phyloP scores from a whole-genome alignment of 2,888 invertebrate genomes.

The Apomyelois bistriatella region DNA sequence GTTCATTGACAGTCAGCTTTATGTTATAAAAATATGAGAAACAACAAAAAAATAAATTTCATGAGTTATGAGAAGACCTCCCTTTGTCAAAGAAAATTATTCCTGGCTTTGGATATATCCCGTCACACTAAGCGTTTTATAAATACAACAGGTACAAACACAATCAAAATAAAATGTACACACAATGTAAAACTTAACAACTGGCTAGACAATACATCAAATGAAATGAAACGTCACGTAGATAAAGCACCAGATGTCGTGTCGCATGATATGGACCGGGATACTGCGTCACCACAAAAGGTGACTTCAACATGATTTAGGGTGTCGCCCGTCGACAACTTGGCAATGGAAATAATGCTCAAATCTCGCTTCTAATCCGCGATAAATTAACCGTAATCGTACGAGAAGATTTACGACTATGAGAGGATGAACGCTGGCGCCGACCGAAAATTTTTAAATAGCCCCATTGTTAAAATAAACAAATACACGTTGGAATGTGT shows the following conservation, averaged over 20 bases:
- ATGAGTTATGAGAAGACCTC: no score
- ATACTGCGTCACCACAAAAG: neutral
- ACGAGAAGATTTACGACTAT: neutral
- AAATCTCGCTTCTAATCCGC: slow-evolving; percentile 5
- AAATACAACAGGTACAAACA: no score
- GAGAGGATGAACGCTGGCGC: neutral
- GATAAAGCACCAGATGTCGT: neutral
- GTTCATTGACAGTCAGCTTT: no score
- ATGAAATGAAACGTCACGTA: neutral
- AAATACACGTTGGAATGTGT: neutral
- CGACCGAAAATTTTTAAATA: neutral
- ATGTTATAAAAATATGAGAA: no score
- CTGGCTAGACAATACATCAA: neutral
- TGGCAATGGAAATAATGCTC: neutral
- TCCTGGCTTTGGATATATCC: no score
- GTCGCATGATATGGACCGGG: neutral
- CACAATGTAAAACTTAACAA: neutral
- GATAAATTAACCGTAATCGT: slow-evolving; percentile 4
- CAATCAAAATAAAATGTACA: no score
- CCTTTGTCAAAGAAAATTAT: no score
- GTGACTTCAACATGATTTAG: slow-evolving; percentile 2
- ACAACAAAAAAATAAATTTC: no score
- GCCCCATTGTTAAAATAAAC: neutral
- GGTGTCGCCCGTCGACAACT: neutral
- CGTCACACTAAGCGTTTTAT: no score